Base-by-base conservation (phyloP, 2,888 invertebrate genomes). In the Agonopterix arenella region DNA sequence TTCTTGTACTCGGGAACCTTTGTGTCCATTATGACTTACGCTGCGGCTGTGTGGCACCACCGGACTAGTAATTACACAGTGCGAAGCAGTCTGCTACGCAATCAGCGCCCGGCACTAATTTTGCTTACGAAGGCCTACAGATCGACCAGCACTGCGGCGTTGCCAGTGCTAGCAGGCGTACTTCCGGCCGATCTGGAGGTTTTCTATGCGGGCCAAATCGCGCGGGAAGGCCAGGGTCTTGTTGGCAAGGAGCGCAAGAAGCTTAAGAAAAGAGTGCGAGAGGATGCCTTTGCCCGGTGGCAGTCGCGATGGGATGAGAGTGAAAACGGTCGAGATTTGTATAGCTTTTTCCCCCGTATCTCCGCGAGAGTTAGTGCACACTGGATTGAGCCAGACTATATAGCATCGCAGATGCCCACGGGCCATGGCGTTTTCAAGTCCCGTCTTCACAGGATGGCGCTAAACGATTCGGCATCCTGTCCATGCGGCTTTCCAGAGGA, bases 41-140 rank as follows among this genome's bases (percentile, higher is more conserved):
- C 60, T 8, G 56, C 58, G 11, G 52, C 56, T 47, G 51, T 4
- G 1, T 59, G 58, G 59, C 51, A 48, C 46, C 16, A 43, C 2
- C 52, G 13, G 1, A 13, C 13, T 1, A 2, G 1, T 13, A 13
- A 13, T 2, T 13, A 13, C 13, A 58, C 0, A 8, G 56, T 9
- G 49, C 44, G 7, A 28, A 47, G 2, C 8, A 46, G 1, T 46
- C 43, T 64, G 2, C 41, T 62, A 10, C 49, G 61, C 1, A 51
- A 54, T 0, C 64, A 65, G 45, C 36, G 60, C 2, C 46, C 52
- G 28, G 55, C 59, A 8, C 44, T 60, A 0, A 46, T 58, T 0
- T 43, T 62, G 0, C 47, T 65, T 5, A 63, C 62, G 13, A 65
- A 69, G 52, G 67, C 65, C 0, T 68, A 64, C 53, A 49, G 63